Evolutionary conservation across 1,140 invertebrate genomes (phyloP).

Genomic region (Latrodectus geometricus): DNA sequence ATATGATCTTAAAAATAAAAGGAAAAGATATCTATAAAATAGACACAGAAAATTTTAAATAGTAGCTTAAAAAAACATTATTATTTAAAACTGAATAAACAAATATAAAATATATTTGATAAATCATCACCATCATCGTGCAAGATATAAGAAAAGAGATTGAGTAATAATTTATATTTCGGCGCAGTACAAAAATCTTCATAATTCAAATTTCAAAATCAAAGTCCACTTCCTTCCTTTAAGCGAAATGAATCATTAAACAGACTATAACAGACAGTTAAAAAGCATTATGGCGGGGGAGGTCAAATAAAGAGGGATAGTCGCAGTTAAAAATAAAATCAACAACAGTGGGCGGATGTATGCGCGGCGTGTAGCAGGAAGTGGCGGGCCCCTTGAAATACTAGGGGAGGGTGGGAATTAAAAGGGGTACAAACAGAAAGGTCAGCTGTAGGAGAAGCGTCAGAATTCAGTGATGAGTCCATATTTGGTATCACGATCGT

Average conservation of each 20-base stretch:
- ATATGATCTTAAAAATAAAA: no score
- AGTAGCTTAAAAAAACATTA: no score
- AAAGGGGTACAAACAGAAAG: neutral
- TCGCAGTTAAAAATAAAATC: neutral
- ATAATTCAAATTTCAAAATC: no score
- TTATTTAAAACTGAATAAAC: no score
- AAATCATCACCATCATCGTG: no score
- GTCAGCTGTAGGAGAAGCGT: slow-evolving; percentile 10
- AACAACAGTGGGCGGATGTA: slow-evolving; percentile 7
- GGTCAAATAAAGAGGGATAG: neutral
- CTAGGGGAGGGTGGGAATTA: neutral
- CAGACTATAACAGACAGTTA: neutral
- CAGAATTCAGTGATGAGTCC: slow-evolving; percentile 11
- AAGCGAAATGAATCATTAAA: neutral
- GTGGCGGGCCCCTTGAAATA: slow-evolving; percentile 6
- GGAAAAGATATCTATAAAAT: no score
- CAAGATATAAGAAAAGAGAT: no score
- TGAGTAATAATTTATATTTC: no score
- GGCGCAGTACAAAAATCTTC: no score
- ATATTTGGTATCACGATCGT: slow-evolving; percentile 27
- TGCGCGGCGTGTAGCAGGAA: slow-evolving; percentile 2
- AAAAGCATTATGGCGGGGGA: slow-evolving; percentile 1
- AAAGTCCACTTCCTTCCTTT: neutral
- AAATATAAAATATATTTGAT: no score
- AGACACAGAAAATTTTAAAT: no score